Conservation (phyloP, 2,797 vertebrate species). For the Sebastes cheni region DNA sequence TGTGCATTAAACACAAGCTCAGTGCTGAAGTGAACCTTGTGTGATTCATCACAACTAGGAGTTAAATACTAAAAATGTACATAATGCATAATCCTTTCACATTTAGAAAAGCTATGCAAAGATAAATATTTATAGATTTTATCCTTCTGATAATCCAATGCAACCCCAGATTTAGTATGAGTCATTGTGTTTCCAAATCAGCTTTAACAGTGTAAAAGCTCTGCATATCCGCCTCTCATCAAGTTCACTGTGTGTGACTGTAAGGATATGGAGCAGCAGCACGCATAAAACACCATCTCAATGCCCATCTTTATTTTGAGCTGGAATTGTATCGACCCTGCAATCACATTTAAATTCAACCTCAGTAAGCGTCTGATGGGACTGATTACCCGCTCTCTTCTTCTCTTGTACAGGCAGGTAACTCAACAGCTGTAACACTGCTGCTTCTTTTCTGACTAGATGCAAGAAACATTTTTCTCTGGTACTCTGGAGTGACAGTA, state of each 20-base stretch:
- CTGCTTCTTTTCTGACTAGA: neutral
- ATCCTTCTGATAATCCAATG: neutral
- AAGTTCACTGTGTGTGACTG: neutral
- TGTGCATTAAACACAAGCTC: slow-evolving; percentile 39
- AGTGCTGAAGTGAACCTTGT: neutral
- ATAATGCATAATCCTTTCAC: slow-evolving; percentile 5
- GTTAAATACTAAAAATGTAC: neutral
- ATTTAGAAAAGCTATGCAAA: neutral
- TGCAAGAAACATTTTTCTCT: neutral
- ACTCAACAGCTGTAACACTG: neutral
- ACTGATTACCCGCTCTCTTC: neutral
- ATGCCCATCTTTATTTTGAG: neutral
- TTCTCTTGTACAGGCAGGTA: neutral
- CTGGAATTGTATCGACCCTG: neutral
- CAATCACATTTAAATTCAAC: slow-evolving; percentile 1
- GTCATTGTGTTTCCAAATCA: neutral
- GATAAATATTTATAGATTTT: neutral
- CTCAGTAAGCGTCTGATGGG: neutral
- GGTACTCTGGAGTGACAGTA: too few relatives aligned
- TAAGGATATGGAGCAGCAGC: neutral
- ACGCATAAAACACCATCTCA: neutral
- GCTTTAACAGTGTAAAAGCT: neutral
- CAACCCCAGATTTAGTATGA: neutral
- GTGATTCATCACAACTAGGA: slow-evolving; percentile 5
- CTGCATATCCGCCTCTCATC: neutral